These are phyloP conservation scores for Etheostoma nigrum DNA, from an alignment of 2,797 vertebrate genomes.

Conservation along the genomic window DNA sequence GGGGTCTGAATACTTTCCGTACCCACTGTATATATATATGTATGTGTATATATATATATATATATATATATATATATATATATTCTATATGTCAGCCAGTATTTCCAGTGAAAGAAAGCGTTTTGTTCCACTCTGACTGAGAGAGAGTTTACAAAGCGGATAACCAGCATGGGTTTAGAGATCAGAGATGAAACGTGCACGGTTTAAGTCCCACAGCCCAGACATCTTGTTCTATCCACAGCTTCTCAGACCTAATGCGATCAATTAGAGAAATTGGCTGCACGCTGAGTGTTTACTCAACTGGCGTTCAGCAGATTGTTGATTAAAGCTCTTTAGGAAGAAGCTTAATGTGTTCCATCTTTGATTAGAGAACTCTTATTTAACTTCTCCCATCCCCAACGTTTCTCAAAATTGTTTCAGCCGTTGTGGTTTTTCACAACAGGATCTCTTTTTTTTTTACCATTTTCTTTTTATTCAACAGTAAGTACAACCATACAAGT, in stretches of 20 bases:
- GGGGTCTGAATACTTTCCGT: too few species aligned
- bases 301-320: conserved; percentile 32
- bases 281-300: conserved; percentile 58
- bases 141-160: conserved; percentile 23
- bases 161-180: conserved; percentile 21
- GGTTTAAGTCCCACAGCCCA: conserved; percentile 22
- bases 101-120: background rate
- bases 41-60: too few species aligned
- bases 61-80: too few species aligned
- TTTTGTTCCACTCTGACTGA: conserved; percentile 7
- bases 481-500: too few species aligned
- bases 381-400: background rate
- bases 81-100: background rate
- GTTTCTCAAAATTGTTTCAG: background rate
- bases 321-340: conserved; percentile 51
- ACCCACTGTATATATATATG: too few species aligned
- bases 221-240: conserved; percentile 67
- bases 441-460: too few species aligned
- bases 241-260: conserved; percentile 67
- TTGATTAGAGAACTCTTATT: conserved; percentile 19
- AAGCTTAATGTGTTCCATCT: conserved; percentile 19
- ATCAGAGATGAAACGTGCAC: conserved; percentile 29
- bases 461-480: too few species aligned
- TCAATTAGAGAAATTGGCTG: conserved; percentile 65
- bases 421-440: background rate